Base-by-base conservation (phyloP, 1,140 invertebrate species). In the Forficula auricularia region DNA sequence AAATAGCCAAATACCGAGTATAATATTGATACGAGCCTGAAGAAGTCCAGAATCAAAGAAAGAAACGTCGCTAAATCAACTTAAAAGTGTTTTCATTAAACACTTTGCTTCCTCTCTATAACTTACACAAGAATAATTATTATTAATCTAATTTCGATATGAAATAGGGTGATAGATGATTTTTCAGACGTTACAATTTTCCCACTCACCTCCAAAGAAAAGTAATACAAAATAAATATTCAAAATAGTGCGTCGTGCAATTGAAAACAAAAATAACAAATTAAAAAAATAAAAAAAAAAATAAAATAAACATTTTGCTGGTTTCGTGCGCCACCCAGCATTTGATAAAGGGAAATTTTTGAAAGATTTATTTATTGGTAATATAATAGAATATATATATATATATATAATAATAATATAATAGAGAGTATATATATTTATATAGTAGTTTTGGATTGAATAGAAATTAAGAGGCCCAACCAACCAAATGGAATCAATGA, bases 321-420 rank as follows among this genome's bases (percentile, higher is more conserved):
- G 22, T 40, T 38, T 20, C 44, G 35, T 43, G 48, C 19, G 38
- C 13, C 14, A 16, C 6, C 19, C 13, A 16, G 19, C 12, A 39
- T 15, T 39, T 30, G 16, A 38, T 10, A 16, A 32, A 22, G 54
- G 52, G 52, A 51, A 51, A 42, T 56, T 55, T 59, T 31, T 59
- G 58, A 63, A 61, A 61, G 63, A n/a, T n/a, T n/a, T n/a, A n/a
- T n/a, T n/a, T n/a, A n/a, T n/a, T n/a, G n/a, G n/a, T n/a, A n/a
- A n/a, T n/a, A n/a, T n/a, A n/a, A n/a, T n/a, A n/a, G 58, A 64
- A 63, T 63, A 64, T 63, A 60, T 63, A 63, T 60, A 57, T 64
- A 63, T 61, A 61, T 64, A 61, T 61, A 63, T 57, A 63, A 63
- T 56, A 63, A 65, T 60, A 62, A 59, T 57, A 56, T 60, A 63